A percentile compares a stretch with the other conserved stretches of the same genome.
Evolutionary conservation across 2,797 vertebrate species (phyloP).

Genomic region (Spinus pinus): DNA sequence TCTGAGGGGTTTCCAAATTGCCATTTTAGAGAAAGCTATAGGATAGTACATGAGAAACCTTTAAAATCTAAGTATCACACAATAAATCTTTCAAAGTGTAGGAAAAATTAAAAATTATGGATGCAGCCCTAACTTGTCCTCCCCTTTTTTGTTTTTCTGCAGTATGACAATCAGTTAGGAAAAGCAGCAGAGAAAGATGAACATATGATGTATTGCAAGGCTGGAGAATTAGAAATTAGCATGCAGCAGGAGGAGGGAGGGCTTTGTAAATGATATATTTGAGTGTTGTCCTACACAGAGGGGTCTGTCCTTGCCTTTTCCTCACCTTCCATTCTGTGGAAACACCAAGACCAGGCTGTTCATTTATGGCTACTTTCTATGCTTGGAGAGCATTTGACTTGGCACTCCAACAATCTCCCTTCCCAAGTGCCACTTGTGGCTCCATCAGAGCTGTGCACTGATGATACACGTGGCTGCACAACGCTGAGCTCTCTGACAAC

Average conservation of each 20-base stretch:
- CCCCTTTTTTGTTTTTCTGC: not conserved
- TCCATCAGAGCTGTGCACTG: not conserved
- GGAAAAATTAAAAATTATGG: not conserved
- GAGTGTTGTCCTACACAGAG: not conserved
- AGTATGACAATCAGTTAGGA: not conserved
- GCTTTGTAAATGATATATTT: not conserved
- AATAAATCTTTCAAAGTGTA: not conserved
- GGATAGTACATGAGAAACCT: not conserved
- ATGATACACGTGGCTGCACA: accelerated
- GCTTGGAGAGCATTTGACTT: not conserved
- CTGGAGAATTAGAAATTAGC: not conserved
- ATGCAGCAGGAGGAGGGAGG: not conserved
- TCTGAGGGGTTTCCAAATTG: not conserved
- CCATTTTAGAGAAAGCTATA: not conserved
- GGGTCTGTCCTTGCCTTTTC: not conserved
- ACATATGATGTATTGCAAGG: not conserved
- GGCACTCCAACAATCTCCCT: not conserved
- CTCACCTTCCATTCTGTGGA: not conserved
- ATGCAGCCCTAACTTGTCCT: not conserved
- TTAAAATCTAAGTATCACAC: not conserved
- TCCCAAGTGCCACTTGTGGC: not conserved
- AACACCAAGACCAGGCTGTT: not conserved
- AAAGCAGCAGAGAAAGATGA: not conserved
- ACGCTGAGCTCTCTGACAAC: not conserved
- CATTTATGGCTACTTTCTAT: not conserved